Evolutionary conservation across 2,797 vertebrate genomes (phyloP).

Genomic region (Trachops cirrhosus): DNA sequence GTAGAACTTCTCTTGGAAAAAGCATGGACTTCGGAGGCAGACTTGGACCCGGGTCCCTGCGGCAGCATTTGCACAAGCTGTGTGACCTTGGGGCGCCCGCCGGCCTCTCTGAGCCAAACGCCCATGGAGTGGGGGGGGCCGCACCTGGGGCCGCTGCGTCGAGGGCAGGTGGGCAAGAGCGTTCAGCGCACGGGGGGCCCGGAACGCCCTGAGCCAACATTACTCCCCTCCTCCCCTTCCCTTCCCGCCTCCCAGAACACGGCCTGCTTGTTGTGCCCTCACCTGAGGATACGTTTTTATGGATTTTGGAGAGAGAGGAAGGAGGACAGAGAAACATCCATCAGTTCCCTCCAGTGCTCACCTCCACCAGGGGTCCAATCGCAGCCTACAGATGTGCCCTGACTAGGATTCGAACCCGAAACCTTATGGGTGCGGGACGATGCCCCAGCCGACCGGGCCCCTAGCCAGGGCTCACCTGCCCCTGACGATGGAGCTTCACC

Average conservation of each 20-base stretch:
- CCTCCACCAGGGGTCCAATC: not conserved
- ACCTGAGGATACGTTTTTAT: not conserved
- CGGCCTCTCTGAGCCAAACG: not conserved
- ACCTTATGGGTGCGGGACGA: not conserved
- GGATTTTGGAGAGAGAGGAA: not conserved
- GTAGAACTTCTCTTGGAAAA: not conserved
- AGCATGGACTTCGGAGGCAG: not conserved
- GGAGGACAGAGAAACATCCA: not conserved
- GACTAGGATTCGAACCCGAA: not conserved
- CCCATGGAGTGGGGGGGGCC: not conserved
- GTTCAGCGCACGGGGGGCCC: not conserved
- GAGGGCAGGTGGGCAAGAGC: not conserved
- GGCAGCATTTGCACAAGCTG: accelerated
- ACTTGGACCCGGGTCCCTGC: not conserved
- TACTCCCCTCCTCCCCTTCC: not conserved
- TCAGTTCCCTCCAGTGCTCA: not conserved
- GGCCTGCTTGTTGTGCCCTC: not conserved
- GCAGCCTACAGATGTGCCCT: not conserved
- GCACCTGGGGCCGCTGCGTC: too few relatives aligned
- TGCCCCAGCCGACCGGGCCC: too few relatives aligned
- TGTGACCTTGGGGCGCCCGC: not conserved
- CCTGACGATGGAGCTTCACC: not conserved
- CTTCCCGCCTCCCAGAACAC: not conserved
- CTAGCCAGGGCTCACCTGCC: not conserved
- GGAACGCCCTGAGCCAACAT: not conserved